Evolutionary conservation across 2,888 invertebrate species (phyloP), one percentile per base, ranked within the genome.

Genomic region (Parapristionchus giblindavisi): DNA sequence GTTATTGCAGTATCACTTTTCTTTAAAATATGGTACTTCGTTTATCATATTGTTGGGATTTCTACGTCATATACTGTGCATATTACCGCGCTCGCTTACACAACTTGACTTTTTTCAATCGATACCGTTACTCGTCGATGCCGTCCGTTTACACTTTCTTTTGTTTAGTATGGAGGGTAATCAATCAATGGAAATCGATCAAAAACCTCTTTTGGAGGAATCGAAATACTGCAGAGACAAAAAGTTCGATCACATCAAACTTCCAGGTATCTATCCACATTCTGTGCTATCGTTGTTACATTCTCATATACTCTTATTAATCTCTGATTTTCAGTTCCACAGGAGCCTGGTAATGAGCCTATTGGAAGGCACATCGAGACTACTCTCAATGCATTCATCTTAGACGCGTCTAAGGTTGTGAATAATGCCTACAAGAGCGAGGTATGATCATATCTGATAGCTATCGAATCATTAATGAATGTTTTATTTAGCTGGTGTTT

Each of bases 401-500:
- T 68, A 6, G 68, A 51, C 24, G 34, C 68, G 27, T 24, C 32
- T 3, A 14, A 32, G 2, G n/a, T 52, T 52, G 51, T 52, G 14
- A 52, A 68, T 1, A 4, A 3, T 11, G 52, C 34, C 34, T 68
- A 21, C 36, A 68, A 52, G 52, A 51, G 52, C 68, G 68, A 68
- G 17, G 68, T 68, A n/a, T 24, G 24, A 27, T 4, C 21, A 4
- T 24, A n/a, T 38, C 61, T 17, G n/a, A n/a, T n/a, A n/a, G n/a
- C 4, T 14, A 27, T 24, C 52, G 52, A 6, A 52, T 52, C 24
- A n/a, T 52, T 52, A 52, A 4, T n/a, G 5, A 52, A n/a, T 14
- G 21, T n/a, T 52, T 52, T 52, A 14, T 6, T 27, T 56, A 71
- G 70, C 29, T 71, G 21, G 70, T 71, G 27, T 71, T 71, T 56